Conservation (phyloP, 92 coral and sea anemone genomes). For the Desmophyllum pertusum region DNA sequence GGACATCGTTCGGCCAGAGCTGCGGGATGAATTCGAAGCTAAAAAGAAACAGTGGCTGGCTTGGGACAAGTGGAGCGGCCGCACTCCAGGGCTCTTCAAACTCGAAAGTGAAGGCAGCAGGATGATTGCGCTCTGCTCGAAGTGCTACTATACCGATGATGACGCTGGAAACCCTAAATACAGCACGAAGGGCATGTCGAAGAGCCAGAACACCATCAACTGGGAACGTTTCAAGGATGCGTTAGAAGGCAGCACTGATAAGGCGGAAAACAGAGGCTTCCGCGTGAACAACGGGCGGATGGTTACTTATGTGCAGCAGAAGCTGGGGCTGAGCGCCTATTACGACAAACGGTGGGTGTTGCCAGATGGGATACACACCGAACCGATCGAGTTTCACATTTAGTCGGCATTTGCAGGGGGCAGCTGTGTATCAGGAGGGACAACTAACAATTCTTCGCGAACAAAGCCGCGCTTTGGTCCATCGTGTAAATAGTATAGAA, state of each 20-base stretch:
- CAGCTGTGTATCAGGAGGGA: too few species aligned
- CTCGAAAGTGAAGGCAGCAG: neutral
- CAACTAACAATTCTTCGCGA: too few species aligned
- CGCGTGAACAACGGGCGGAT: neutral
- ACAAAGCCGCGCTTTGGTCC: too few species aligned
- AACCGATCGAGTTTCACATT: neutral
- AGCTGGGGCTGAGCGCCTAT: neutral
- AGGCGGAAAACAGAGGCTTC: neutral
- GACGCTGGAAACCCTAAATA: neutral
- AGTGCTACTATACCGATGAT: neutral
- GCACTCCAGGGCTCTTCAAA: neutral
- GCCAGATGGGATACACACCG: neutral
- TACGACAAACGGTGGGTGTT: too few species aligned
- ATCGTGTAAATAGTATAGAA: too few species aligned
- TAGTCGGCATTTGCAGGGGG: too few species aligned
- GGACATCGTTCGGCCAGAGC: constrained; percentile 18
- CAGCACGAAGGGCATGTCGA: neutral
- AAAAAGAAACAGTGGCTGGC: neutral
- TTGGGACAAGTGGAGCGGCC: neutral
- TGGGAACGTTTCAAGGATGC: neutral
- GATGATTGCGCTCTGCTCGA: neutral
- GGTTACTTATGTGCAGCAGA: neutral
- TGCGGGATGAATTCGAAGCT: constrained; percentile 9
- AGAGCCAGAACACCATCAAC: neutral
- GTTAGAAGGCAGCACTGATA: too few species aligned